Evolutionary conservation across 2,113 vertebrate species (phyloP).

Genomic region (Neogobius melanostomus): DNA sequence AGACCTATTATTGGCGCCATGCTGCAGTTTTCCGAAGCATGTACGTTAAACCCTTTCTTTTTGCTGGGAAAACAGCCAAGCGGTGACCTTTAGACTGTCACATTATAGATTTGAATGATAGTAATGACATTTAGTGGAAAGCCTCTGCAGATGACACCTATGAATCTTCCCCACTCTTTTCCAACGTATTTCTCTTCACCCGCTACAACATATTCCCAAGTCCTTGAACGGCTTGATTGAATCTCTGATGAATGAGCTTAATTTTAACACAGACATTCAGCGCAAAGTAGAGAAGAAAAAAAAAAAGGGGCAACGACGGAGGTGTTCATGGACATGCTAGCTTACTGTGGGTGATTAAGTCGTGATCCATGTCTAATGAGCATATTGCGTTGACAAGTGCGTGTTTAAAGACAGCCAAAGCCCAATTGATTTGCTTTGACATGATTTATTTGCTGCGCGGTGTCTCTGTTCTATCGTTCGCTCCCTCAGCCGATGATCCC

Average conservation of each 20-base stretch:
- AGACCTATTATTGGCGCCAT: background rate
- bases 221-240: constrained; percentile 16
- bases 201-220: background rate
- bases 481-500: constrained; percentile 46
- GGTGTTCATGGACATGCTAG: constrained; percentile 35
- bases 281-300: constrained; percentile 1
- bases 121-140: constrained; percentile 47
- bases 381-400: constrained; percentile 38
- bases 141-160: constrained; percentile 25
- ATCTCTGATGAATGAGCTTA: constrained; percentile 16
- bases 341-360: constrained; percentile 53
- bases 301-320: constrained; percentile 27
- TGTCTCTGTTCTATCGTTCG: constrained; percentile 42
- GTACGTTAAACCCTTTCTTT: constrained; percentile 5
- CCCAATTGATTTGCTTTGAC: constrained; percentile 60
- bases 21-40: background rate
- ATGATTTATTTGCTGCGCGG: constrained; percentile 64
- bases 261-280: constrained; percentile 33
- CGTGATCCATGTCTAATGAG: constrained; percentile 53
- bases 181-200: constrained; percentile 9
- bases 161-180: constrained; percentile 20
- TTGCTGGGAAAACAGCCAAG: constrained; percentile 23
- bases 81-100: constrained; percentile 42
- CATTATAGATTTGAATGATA: constrained; percentile 55
- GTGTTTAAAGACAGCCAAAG: constrained; percentile 45